These are phyloP conservation scores for Trachythela sp. DNA, from an alignment of 64 coral and sea anemone species.

Conservation along the genomic window DNA sequence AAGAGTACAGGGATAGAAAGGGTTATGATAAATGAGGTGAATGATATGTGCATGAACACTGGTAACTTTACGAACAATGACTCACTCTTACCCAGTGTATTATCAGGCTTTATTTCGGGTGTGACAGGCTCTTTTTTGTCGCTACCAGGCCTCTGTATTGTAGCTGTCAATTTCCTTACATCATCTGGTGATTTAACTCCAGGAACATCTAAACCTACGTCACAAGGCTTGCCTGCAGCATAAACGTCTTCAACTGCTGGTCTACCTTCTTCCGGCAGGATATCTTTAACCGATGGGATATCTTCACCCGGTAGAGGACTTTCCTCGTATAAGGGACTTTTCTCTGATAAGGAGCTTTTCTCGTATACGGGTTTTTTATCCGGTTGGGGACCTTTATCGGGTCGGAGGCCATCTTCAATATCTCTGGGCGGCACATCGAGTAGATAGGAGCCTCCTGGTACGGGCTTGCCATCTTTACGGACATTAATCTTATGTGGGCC, in stretches of 20 bases:
- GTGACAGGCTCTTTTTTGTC: conserved; percentile 70
- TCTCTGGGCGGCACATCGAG: conserved; percentile 60
- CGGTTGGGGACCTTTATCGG: not conserved
- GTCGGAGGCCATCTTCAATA: not conserved
- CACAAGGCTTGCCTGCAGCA: conserved; percentile 77
- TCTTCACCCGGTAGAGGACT: not conserved
- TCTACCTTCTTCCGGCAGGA: not conserved
- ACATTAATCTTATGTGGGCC: conserved; percentile 87
- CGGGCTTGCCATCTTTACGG: conserved; percentile 59
- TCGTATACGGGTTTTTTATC: not conserved
- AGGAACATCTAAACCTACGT: conserved; percentile 71
- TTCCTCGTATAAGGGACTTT: not conserved
- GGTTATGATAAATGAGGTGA: not conserved
- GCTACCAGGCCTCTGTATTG: conserved; percentile 68
- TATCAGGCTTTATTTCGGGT: conserved; percentile 64
- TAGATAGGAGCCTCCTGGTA: conserved; percentile 64
- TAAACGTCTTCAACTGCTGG: conserved; percentile 65
- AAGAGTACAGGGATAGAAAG: not conserved
- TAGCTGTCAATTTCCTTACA: conserved; percentile 57
- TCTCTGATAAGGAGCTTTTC: not conserved
- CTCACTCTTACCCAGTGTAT: conserved; percentile 46
- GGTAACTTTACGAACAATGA: not conserved
- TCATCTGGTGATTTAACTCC: conserved; percentile 57
- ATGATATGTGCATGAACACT: not conserved
- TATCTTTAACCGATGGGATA: not conserved